phyloP scores from a whole-genome alignment of 2,888 invertebrate species.

The Bimastos eiseni region DNA sequence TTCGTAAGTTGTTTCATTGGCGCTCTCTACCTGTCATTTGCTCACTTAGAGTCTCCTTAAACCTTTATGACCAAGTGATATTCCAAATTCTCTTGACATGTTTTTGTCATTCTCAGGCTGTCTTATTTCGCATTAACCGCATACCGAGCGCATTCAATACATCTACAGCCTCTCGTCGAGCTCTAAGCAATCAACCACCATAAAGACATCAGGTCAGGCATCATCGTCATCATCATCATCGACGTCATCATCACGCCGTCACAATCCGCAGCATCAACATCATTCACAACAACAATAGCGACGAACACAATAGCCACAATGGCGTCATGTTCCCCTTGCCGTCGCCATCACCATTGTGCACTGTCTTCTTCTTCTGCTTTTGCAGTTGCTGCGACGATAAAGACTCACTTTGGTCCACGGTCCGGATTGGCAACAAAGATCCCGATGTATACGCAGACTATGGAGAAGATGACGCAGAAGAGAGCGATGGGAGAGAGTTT shows the following conservation, averaged over 20 bases:
- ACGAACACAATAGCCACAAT: background rate
- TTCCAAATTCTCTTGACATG: no score
- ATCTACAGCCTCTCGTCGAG: no score
- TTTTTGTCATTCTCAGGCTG: no score
- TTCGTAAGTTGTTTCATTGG: background rate
- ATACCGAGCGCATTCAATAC: no score
- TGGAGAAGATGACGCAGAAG: constrained; percentile 92
- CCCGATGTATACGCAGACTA: constrained; percentile 91
- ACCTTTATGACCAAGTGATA: no score
- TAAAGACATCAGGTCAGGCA: background rate
- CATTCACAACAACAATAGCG: background rate
- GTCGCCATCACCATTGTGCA: background rate
- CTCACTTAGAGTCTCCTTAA: background rate
- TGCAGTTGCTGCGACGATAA: background rate
- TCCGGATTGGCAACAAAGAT: constrained; percentile 69
- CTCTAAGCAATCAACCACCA: no score
- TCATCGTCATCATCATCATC: constrained; percentile 33
- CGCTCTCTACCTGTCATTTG: background rate
- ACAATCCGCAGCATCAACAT: background rate
- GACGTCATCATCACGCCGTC: no score
- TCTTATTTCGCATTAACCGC: no score
- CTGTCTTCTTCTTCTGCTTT: no score
- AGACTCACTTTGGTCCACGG: constrained; percentile 42
- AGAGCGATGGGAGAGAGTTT: constrained; percentile 96
- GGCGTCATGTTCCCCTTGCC: background rate